Conservation (phyloP, 2,797 vertebrate genomes). For the Oreochromis grahami region DNA sequence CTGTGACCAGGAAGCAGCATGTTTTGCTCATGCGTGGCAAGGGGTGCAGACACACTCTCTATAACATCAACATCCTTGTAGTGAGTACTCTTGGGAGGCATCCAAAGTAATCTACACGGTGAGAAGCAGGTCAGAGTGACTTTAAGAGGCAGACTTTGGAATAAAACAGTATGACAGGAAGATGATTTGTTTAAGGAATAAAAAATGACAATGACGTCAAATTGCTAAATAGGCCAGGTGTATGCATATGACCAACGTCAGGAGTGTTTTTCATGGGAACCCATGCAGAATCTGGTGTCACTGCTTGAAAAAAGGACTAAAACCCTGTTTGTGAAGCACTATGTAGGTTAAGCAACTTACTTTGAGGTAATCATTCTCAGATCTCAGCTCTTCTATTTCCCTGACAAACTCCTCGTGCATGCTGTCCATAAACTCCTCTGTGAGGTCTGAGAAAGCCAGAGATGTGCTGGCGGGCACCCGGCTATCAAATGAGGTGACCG, state of each 20-base stretch:
- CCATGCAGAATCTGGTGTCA: neutral
- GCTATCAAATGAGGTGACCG: constrained; percentile 87
- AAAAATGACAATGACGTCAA: neutral
- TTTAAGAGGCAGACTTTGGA: neutral
- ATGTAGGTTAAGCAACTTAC: constrained; percentile 61
- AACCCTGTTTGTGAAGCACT: neutral
- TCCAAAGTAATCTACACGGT: neutral
- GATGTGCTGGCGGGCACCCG: constrained; percentile 90
- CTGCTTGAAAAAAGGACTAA: neutral
- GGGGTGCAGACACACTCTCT: neutral
- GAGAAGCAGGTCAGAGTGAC: neutral
- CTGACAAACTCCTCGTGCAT: constrained; percentile 86
- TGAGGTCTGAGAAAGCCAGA: constrained; percentile 95
- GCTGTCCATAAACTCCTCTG: constrained; percentile 91
- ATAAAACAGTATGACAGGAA: neutral
- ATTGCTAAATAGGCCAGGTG: neutral
- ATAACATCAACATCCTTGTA: constrained; percentile 3
- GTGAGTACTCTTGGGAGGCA: constrained; percentile 4
- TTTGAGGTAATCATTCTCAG: constrained; percentile 98
- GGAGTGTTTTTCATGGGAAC: neutral
- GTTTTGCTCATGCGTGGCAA: neutral
- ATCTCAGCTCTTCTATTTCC: constrained; percentile 93
- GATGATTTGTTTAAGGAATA: neutral
- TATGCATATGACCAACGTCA: neutral
- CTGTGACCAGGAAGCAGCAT: neutral